Base-by-base conservation (phyloP, 2,888 invertebrate species). In the Meliscaeva auricollis region DNA sequence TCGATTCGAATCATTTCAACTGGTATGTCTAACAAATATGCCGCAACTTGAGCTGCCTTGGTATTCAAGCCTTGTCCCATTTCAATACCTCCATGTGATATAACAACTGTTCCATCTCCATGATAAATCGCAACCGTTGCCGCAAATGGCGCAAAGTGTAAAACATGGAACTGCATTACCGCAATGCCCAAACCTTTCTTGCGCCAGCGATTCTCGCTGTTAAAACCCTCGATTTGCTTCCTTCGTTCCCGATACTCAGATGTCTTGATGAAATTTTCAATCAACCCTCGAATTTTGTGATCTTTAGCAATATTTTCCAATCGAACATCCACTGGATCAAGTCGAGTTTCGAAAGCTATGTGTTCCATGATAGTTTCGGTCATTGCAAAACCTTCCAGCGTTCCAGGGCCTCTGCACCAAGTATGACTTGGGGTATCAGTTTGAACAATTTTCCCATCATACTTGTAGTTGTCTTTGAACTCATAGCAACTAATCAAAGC, bases 51-150 rank as follows among this genome's bases (percentile, higher is more conserved):
- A 6, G 95, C 94, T 2, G 93, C 94, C 93, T 96, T 96, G 0
- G 96, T 96, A 87, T 94, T 91, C 90, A 91, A 90, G 11, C 97
- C 97, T 92, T 97, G 97, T 0, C 97, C 97, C 89, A 95, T 94
- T 93, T 96, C 96, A 38, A 95, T 93, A 3, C 96, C 96, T 9
- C 95, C 95, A 88, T 96, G 96, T 1, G 94, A 92, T 7, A 97
- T 92, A 0, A 94, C 93, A 0, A 97, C 95, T 0, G 95, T 94
- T 0, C 95, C 96, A 90, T 96, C 96, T 2, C 94, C 93, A 22
- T 95, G 95, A 89, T 94, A 96, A 75, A 97, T 94, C 0, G 95
- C 93, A 11, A 97, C 93, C 30, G 94, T 92, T 0, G 94, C 94
- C 73, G 94, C 93, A 82, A 92, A 95, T 70, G 94, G 93, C 0